Base-by-base conservation (phyloP, 2,888 invertebrate genomes). In the Drosophila falleni region DNA sequence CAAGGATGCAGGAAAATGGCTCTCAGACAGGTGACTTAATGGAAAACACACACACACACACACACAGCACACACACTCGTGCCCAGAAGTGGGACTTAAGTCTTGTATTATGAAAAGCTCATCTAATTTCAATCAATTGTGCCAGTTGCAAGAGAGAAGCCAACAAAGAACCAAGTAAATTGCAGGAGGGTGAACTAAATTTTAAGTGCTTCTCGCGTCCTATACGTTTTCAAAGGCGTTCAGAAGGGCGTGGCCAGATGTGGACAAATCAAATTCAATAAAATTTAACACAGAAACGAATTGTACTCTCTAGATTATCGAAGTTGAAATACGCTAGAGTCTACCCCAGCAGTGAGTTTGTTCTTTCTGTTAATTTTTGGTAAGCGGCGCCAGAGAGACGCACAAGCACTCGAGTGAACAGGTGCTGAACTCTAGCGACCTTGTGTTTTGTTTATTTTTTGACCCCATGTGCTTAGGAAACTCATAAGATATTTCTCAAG, bases 61-160 rank as follows among this genome's bases (percentile, higher is more conserved):
- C 59, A 13, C 23, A 23, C 49, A 44, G n/a, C 54, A 37, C 63
- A 60, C 37, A 46, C 41, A 26, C 51, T 16, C 60, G 31, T 35
- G 5, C 46, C 15, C 37, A 51, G 47, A 53, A 51, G 55, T 39
- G 31, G 73, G 65, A 55, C 87, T 80, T 68, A 77, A 71, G 87
- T 72, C 69, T 64, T 81, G 87, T 78, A 84, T 89, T 89, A 89
- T 89, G 85, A 87, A 89, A 89, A 87, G 84, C 90, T 89, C 90
- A 89, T 89, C 90, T 89, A 89, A 87, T 89, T 89, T 89, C 87
- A 87, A 87, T 87, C 87, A 89, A 89, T 87, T 87, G 84, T 72
- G 81, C 77, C 87, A 73, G 83, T 65, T 67, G 73, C 58, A 26
- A 67, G 67, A 56, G 60, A 49, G 56, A 15, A 39, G 26, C 37